Conservation (phyloP, 1,140 invertebrate species). For the Hypothenemus hampei region DNA sequence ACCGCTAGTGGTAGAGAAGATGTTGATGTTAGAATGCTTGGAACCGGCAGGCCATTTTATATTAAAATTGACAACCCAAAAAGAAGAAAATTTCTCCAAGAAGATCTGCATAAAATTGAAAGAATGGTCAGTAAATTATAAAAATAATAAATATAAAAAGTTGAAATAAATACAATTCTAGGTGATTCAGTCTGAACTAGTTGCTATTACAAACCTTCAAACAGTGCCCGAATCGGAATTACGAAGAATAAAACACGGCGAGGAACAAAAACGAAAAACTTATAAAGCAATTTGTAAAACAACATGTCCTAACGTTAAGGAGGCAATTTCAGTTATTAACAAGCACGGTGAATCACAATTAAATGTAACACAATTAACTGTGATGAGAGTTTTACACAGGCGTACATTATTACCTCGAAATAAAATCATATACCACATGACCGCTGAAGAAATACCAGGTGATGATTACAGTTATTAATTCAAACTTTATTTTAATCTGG, state of each 20-base stretch:
- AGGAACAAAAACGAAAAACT: conserved; percentile 78
- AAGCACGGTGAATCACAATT: conserved; percentile 9
- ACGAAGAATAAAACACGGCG: conserved; percentile 76
- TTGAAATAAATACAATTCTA: conserved; percentile 25
- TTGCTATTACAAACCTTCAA: conserved; percentile 63
- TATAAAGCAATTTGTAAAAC: conserved; percentile 76
- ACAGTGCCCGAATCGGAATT: conserved; percentile 60
- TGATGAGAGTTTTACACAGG: conserved; percentile 79
- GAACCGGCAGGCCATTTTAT: conserved; percentile 81
- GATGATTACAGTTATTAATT: conserved; percentile 2
- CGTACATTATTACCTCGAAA: conserved; percentile 63
- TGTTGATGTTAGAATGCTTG: conserved; percentile 79
- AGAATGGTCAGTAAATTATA: conserved; percentile 46
- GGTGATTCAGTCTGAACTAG: conserved; percentile 58
- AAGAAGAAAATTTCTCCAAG: conserved; percentile 49
- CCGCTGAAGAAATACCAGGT: conserved; percentile 48
- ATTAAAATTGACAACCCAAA: conserved; percentile 73
- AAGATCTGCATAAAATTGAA: conserved; percentile 54
- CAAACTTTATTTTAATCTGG: not conserved
- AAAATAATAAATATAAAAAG: not conserved
- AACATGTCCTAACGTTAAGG: conserved; percentile 48
- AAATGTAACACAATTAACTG: conserved; percentile 64
- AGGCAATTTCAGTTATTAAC: conserved; percentile 50
- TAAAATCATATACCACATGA: conserved; percentile 60
- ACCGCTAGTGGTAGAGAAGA: conserved; percentile 92